A percentile compares a stretch with the other conserved stretches of the same genome.
Evolutionary conservation across 2,113 vertebrate genomes (phyloP).

Genomic region (Ochotona curzoniae): DNA sequence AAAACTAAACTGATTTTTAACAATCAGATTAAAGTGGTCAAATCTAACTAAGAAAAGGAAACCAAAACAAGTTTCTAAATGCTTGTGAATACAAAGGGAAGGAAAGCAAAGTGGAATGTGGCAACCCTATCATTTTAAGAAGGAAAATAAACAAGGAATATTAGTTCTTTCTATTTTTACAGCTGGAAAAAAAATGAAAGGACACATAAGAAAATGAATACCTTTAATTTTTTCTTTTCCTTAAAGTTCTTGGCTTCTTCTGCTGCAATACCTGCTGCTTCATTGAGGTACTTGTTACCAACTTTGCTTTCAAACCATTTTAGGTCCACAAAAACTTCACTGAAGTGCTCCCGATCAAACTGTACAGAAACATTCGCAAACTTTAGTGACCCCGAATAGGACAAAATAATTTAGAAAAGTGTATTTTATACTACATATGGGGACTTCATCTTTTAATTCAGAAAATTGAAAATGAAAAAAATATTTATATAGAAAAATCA

Average conservation of each 20-base stretch:
- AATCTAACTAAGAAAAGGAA: not conserved
- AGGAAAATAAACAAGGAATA: conserved; percentile 55
- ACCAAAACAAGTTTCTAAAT: conserved; percentile 3
- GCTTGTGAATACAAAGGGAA: not conserved
- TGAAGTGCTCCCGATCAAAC: conserved; percentile 99
- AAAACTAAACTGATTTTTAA: conserved; percentile 49
- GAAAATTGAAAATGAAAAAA: conserved; percentile 45
- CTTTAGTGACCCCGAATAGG: not conserved
- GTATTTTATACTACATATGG: conserved; percentile 35
- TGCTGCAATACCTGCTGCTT: conserved; percentile 95
- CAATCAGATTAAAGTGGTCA: conserved; percentile 7
- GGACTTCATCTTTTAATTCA: conserved; percentile 1
- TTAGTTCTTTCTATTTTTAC: conserved; percentile 31
- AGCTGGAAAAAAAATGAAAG: conserved; percentile 58
- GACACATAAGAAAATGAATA: conserved; percentile 60
- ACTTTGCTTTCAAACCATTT: conserved; percentile 99
- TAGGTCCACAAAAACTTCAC: conserved; percentile 97
- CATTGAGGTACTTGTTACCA: conserved; percentile 98
- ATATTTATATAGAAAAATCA: conserved; percentile 24
- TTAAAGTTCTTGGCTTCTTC: conserved; percentile 91
- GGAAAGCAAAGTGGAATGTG: conserved; percentile 56
- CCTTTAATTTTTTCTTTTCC: conserved; percentile 89
- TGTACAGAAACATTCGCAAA: conserved; percentile 78
- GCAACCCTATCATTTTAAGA: conserved; percentile 18
- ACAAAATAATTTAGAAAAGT: not conserved